phyloP scores from a whole-genome alignment of 2,113 vertebrate genomes.

The Raja brachyura region DNA sequence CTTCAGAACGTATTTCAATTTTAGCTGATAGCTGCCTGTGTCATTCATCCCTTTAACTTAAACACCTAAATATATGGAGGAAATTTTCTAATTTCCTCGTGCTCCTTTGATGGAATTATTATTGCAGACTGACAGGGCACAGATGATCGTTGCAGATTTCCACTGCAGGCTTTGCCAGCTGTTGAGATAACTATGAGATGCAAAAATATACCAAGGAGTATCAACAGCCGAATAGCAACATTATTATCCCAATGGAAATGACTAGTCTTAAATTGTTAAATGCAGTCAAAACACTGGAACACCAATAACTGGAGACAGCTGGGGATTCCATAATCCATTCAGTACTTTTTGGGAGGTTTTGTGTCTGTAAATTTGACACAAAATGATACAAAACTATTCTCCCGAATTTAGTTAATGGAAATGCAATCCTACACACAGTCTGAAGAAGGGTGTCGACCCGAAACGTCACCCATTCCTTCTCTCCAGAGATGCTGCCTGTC shows the following conservation, averaged over 20 bases:
- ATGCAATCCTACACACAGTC: not conserved
- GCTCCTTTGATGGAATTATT: conserved; percentile 4
- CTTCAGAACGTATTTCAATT: not conserved
- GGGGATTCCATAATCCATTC: not conserved
- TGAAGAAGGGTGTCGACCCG: too few relatives aligned
- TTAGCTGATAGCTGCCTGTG: not conserved
- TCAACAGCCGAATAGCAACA: conserved; percentile 17
- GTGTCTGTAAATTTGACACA: conserved; percentile 24
- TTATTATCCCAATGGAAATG: conserved; percentile 31
- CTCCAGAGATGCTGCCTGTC: too few relatives aligned
- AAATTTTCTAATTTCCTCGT: conserved; percentile 14
- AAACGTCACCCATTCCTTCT: too few relatives aligned
- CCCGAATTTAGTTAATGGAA: conserved; percentile 21
- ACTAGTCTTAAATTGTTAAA: conserved; percentile 35
- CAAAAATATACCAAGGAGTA: conserved; percentile 31
- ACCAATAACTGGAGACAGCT: conserved; percentile 35
- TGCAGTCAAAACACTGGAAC: conserved; percentile 11
- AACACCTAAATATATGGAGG: not conserved
- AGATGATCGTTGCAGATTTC: conserved; percentile 28
- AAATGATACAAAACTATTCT: conserved; percentile 9
- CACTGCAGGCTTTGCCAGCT: conserved; percentile 31
- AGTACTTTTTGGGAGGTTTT: not conserved
- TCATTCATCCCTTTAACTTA: not conserved
- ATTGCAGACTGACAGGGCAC: conserved; percentile 21
- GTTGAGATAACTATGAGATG: conserved; percentile 6